Base-by-base conservation (phyloP, 2,113 vertebrate species). In the Eurypyga helias region DNA sequence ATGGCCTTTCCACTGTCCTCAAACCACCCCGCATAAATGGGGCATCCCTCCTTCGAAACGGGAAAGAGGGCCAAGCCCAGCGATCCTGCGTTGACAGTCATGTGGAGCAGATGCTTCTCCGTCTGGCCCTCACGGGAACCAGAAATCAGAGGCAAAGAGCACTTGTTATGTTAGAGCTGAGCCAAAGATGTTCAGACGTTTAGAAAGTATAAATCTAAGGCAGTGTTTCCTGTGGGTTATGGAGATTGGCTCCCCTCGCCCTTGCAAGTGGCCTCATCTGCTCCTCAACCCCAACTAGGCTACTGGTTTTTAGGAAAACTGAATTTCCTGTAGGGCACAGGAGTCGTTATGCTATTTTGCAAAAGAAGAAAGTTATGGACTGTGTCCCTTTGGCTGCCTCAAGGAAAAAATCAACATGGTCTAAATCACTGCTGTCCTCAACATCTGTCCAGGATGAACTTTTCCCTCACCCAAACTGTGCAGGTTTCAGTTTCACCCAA, bases 1-100 rank as follows among this genome's bases (percentile, higher is more conserved):
- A 87, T 72, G 60, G 66, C 78, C 78, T 91, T 83, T 87, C 81
- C 60, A 13, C 15, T 94, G 78, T 92, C 95, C 88, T 85, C 85
- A 96, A 85, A 80, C 5, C 54, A 86, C 85, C 58, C 31, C 2
- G 4, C 9, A 2, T n/a, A 95, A 88, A 26, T 70, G 75, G 92
- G 62, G 54, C 85, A 83, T 86, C 86, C 34, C 45, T 94, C 41
- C 75, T 72, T 85, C 20, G 0, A 80, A 57, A 29, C 16, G 38
- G 75, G 83, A 97, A 72, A 80, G 55, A 87, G 31, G 90, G 54
- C 45, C 89, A 93, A 91, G 65, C 66, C 57, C 57, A 75, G 81
- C 2, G 0, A 71, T 75, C 83, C 80, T 34, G 34, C 58, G 17
- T 75, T 2, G 24, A 76, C 65, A n/a, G 66, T 45, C 49, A 6